phyloP scores from a whole-genome alignment of 2,113 vertebrate genomes.

The Nesogale talazaci region DNA sequence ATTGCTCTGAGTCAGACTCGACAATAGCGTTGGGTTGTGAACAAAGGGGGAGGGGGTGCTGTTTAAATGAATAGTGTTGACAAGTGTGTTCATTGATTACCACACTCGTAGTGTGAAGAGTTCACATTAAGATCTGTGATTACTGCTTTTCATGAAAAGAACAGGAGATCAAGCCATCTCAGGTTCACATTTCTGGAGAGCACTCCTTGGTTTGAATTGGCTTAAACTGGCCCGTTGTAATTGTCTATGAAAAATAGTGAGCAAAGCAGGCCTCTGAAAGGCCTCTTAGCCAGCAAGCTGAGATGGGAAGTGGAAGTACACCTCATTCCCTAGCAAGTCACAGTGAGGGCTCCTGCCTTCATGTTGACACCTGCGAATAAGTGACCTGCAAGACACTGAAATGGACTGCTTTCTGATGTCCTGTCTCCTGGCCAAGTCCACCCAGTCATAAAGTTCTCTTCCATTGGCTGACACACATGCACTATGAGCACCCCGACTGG shows the following conservation, averaged over 20 bases:
- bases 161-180: neutral
- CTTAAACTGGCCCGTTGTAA: neutral
- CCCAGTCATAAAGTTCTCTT: neutral
- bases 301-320: neutral
- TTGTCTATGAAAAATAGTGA: neutral
- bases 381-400: neutral
- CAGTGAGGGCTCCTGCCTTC: neutral
- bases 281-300: neutral
- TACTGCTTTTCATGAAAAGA: conserved; percentile 12
- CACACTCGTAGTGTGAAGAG: neutral
- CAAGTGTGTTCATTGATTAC: neutral
- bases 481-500: neutral
- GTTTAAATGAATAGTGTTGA: neutral
- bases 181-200: neutral
- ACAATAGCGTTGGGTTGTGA: neutral
- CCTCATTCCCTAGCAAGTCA: neutral
- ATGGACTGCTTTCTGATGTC: neutral
- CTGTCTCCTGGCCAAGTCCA: neutral
- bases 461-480: too few species aligned
- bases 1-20: too few species aligned
- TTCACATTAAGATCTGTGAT: neutral
- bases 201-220: neutral
- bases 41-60: neutral
- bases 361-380: neutral
- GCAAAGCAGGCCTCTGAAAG: neutral